phyloP scores from a whole-genome alignment of 2,113 vertebrate species.

The Vicugna pacos region DNA sequence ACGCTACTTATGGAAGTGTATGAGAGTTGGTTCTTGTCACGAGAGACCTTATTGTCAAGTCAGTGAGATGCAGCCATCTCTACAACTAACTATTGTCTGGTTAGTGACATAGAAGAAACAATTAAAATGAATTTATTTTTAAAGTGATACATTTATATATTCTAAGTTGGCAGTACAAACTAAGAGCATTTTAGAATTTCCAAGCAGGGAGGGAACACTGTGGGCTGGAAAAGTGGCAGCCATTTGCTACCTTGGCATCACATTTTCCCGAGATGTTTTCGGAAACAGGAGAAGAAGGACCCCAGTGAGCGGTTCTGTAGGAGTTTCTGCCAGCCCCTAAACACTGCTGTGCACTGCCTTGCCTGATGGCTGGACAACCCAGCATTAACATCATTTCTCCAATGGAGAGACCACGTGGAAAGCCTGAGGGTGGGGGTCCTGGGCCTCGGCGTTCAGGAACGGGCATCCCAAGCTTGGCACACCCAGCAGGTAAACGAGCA shows the following conservation, averaged over 20 bases:
- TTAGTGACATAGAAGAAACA: constrained; percentile 44
- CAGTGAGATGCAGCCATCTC: neutral
- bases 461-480: neutral
- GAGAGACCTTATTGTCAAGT: neutral
- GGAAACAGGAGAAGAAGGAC: neutral
- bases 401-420: neutral
- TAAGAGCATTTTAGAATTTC: constrained; percentile 53
- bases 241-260: constrained; percentile 17
- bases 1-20: neutral
- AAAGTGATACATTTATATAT: constrained; percentile 45
- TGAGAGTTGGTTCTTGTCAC: neutral
- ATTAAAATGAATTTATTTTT: constrained; percentile 54
- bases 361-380: neutral
- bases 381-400: neutral
- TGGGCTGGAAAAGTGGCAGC: constrained; percentile 34
- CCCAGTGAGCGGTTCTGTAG: neutral
- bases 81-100: neutral
- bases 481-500: neutral
- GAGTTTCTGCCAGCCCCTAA: neutral
- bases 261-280: constrained; percentile 16
- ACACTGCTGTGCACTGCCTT: neutral
- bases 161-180: constrained; percentile 46
- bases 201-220: neutral
- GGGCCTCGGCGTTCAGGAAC: neutral
- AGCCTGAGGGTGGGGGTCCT: neutral